Base-by-base conservation (phyloP, 2,888 invertebrate species). In the Pegoplata infirma region DNA sequence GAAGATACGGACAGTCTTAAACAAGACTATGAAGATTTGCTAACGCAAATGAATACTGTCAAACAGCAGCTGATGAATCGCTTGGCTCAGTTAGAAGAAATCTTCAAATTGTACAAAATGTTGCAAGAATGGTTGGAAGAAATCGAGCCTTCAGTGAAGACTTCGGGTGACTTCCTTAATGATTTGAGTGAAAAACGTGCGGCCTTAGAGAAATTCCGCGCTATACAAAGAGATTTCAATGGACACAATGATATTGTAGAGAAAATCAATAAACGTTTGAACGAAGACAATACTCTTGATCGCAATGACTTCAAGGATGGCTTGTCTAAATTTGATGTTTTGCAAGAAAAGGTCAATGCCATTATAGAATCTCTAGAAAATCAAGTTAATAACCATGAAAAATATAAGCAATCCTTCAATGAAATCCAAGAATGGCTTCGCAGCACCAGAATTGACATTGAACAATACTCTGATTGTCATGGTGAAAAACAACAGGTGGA, bases 101-200 rank as follows among this genome's bases (percentile, higher is more conserved):
- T 97, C 78, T 94, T 95, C 78, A 96, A 97, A 90, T 91, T 94
- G 61, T 94, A 95, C 86, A 94, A 96, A 85, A 92, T 96, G 47
- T 91, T 98, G 71, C 91, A 93, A 5, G 95, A 96, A 85, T 98
- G 98, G 97, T 90, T 98, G 71, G 94, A 95, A 79, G 98, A 98
- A 85, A 93, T 96, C 76, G 96, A 97, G 85, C 93, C 94, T 56
- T 96, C 96, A 88, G 92, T 97, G 6, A 94, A 94, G 85, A 76
- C 81, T n/a, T 92, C 93, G 1, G 93, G 94, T 77, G 94, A 94
- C 84, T 92, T 93, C 76, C 91, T 95, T 25, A 95, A 96, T 84
- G 97, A 98, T 86, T 90, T 98, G 1, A 95, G 96, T 63, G 98
- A 98, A 87, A 98, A 98, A 89, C 94, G 96, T 83, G 94, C 97